Evolutionary conservation across 2,888 invertebrate genomes (phyloP), one percentile per base, ranked within the genome.

Genomic region (Diabrotica balteata): DNA sequence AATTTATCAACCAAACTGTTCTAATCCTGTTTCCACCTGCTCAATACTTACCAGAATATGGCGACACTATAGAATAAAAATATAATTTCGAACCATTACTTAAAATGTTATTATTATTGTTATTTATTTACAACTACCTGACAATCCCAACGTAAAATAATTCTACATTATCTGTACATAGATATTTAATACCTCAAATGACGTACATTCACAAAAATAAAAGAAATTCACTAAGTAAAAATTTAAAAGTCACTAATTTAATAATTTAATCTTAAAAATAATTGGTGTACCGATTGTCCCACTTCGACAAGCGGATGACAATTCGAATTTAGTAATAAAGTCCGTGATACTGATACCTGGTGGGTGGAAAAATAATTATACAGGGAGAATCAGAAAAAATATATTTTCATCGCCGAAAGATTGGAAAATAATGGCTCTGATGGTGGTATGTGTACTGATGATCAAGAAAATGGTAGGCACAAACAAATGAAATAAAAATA

Each of bases 241-340:
- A 69, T 71, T 72, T 59, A 69, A 74, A 71, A 71, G 67, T 71
- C 71, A 70, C 70, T 73, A 72, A 42, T 47, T 68, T 66, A 71
- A 73, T 73, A 74, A 74, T 72, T 73, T 73, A 74, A 69, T 52
- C 69, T 72, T 73, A 66, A 71, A 62, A 69, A 72, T 70, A 66
- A 64, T 68, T 63, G 68, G 59, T 68, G 66, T 61, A 70, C 58
- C 66, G 70, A 66, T 59, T 65, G 59, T 63, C 43, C 52, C 32
- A n/a, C 50, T 46, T 51, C 60, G 4, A 9, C 17, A 43, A 42
- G 42, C 44, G n/a, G 9, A 10, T n/a, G 45, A 60, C 60, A 54
- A 49, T 54, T 54, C 50, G 8, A 42, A 51, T 58, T 50, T 47
- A 45, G n/a, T 42, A 46, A 45, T 47, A 43, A 63, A 54, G 57